Evolutionary conservation across 1,140 invertebrate species (phyloP), one percentile per base, ranked within the genome.

Genomic region (Phymorhynchus buccinoides): DNA sequence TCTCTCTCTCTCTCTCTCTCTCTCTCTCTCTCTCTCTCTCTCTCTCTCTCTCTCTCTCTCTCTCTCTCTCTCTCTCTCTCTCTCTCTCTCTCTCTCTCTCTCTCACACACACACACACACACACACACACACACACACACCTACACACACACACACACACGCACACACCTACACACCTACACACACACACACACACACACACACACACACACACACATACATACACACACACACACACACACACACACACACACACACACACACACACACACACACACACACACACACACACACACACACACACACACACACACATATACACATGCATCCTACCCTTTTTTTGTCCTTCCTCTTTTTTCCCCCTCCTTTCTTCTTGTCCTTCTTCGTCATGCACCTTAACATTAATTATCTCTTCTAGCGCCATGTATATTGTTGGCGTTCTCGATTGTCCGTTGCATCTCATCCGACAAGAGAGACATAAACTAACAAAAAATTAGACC

Each of bases 121-220:
- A 56, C 52, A 56, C 52, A 56, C 52, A 56, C 52, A 56, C 52
- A 56, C 52, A 56, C 52, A 56, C n/a, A n/a, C n/a, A n/a, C n/a
- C n/a, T n/a, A n/a, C n/a, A n/a, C n/a, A n/a, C n/a, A n/a, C n/a
- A n/a, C n/a, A n/a, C n/a, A n/a, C n/a, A n/a, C n/a, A n/a, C n/a
- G n/a, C n/a, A n/a, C n/a, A n/a, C n/a, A n/a, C n/a, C n/a, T n/a
- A n/a, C n/a, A n/a, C n/a, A n/a, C n/a, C n/a, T n/a, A n/a, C n/a
- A n/a, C n/a, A n/a, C 52, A 56, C 52, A 56, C 52, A 56, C 52
- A 56, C 52, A 56, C 27, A 14, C 52, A 14, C 52, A 14, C 52
- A 14, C 52, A 14, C 52, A 14, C 52, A 14, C 52, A 14, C 52
- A 14, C 52, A 14, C 52, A 14, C 52, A 56, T 27, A 56, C 52